phyloP scores from a whole-genome alignment of 2,888 invertebrate genomes.

The Lasioglossum villosulum region DNA sequence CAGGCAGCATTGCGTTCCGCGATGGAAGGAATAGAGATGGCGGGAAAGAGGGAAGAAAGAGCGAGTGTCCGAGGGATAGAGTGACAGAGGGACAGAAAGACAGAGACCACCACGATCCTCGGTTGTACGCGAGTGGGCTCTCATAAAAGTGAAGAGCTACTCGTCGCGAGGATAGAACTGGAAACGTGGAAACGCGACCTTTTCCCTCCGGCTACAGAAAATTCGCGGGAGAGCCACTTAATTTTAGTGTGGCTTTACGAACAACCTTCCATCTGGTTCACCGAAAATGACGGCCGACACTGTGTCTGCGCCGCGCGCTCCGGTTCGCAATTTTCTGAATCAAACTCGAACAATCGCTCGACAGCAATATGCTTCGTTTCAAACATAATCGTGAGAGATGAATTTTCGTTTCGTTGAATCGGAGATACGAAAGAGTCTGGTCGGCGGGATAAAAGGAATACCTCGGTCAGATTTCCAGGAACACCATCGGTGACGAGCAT shows the following conservation, averaged over 20 bases:
- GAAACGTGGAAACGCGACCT: slow-evolving; percentile 51
- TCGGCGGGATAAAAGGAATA: slow-evolving; percentile 35
- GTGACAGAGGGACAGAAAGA: neutral
- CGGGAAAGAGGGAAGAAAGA: neutral
- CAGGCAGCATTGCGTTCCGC: neutral
- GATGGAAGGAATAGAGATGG: neutral
- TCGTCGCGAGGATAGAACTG: slow-evolving; percentile 44
- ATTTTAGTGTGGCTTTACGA: slow-evolving; percentile 46
- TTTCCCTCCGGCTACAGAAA: slow-evolving; percentile 36
- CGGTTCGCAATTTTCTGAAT: neutral
- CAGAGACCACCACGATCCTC: slow-evolving; percentile 40
- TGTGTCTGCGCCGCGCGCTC: neutral
- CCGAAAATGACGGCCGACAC: neutral
- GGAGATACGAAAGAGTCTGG: too few species aligned
- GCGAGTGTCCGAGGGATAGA: slow-evolving; percentile 26
- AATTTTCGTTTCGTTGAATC: too few species aligned
- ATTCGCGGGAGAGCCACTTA: slow-evolving; percentile 53
- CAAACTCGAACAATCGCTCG: neutral
- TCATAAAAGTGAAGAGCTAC: slow-evolving; percentile 66
- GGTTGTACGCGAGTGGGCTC: slow-evolving; percentile 54
- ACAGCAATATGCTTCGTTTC: too few species aligned
- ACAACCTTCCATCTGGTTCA: neutral
- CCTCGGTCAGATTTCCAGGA: slow-evolving; percentile 93
- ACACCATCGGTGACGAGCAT: slow-evolving; percentile 99
- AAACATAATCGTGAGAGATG: too few species aligned